These are phyloP conservation scores for Pachyseris speciosa DNA, from an alignment of 64 coral and sea anemone species.

Conservation along the genomic window DNA sequence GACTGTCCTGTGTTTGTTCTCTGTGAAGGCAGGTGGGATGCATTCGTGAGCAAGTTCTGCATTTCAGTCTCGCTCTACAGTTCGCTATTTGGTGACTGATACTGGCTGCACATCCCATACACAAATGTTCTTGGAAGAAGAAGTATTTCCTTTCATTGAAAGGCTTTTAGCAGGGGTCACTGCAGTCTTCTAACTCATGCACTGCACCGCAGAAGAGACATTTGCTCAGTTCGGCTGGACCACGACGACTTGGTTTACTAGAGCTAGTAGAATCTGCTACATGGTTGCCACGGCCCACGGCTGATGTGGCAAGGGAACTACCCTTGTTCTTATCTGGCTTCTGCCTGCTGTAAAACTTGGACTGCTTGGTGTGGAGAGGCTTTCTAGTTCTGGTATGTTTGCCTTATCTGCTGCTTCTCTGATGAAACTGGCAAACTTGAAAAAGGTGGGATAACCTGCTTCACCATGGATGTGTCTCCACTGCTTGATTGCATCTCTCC, in stretches of 20 bases:
- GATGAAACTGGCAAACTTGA: slow-evolving; percentile 74
- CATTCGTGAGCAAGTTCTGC: slow-evolving; percentile 26
- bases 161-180: background rate
- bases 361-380: slow-evolving; percentile 50
- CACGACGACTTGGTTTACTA: background rate
- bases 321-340: background rate
- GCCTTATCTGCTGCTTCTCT: slow-evolving; percentile 80
- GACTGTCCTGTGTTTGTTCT: slow-evolving; percentile 3
- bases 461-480: slow-evolving; percentile 62
- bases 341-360: background rate
- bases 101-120: slow-evolving; percentile 40
- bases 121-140: slow-evolving; percentile 55
- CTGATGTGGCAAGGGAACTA: slow-evolving; percentile 16
- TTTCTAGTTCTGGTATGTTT: slow-evolving; percentile 79
- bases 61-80: slow-evolving; percentile 4
- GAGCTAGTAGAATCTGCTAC: background rate
- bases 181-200: slow-evolving; percentile 31
- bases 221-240: background rate
- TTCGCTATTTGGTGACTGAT: slow-evolving; percentile 1
- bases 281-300: background rate
- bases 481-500: slow-evolving; percentile 59
- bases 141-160: slow-evolving; percentile 59
- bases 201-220: slow-evolving; percentile 34
- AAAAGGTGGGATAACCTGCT: slow-evolving; percentile 64
- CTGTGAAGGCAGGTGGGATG: slow-evolving; percentile 38